phyloP scores from a whole-genome alignment of 2,888 invertebrate genomes.

The Corbicula japonica region DNA sequence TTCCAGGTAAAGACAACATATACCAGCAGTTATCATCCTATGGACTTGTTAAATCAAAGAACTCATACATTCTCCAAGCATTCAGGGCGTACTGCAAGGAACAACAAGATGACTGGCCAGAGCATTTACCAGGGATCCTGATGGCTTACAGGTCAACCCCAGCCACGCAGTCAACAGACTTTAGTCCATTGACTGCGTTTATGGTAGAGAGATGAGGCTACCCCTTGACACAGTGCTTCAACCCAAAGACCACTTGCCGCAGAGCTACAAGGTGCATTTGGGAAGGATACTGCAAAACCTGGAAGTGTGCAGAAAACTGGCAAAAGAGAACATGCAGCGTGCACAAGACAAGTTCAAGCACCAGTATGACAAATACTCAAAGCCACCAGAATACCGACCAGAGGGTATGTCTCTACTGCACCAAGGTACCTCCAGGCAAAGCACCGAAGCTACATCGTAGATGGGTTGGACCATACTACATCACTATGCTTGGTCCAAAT shows the following conservation, averaged over 20 bases:
- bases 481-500: slow-evolving; percentile 23
- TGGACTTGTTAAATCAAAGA: slow-evolving; percentile 51
- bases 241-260: slow-evolving; percentile 28
- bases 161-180: slow-evolving; percentile 55
- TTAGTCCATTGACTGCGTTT: slow-evolving; percentile 43
- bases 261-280: slow-evolving; percentile 14
- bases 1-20: slow-evolving; percentile 30
- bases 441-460: slow-evolving; percentile 39
- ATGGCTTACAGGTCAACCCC: slow-evolving; percentile 62
- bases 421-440: slow-evolving; percentile 29
- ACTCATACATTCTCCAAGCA: slow-evolving; percentile 58
- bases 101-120: slow-evolving; percentile 54
- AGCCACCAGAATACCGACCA: slow-evolving; percentile 31
- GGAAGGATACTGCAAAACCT: too few species aligned
- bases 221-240: slow-evolving; percentile 41
- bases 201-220: slow-evolving; percentile 53
- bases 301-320: slow-evolving; percentile 45
- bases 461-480: slow-evolving; percentile 50
- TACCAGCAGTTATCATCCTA: slow-evolving; percentile 61
- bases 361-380: slow-evolving; percentile 37
- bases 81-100: slow-evolving; percentile 50
- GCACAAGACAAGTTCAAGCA: slow-evolving; percentile 51
- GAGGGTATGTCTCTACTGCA: slow-evolving; percentile 48
- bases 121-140: slow-evolving; percentile 53
- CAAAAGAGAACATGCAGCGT: slow-evolving; percentile 40